Conservation (phyloP, 2,797 vertebrate species). For the Poecilia wingei region DNA sequence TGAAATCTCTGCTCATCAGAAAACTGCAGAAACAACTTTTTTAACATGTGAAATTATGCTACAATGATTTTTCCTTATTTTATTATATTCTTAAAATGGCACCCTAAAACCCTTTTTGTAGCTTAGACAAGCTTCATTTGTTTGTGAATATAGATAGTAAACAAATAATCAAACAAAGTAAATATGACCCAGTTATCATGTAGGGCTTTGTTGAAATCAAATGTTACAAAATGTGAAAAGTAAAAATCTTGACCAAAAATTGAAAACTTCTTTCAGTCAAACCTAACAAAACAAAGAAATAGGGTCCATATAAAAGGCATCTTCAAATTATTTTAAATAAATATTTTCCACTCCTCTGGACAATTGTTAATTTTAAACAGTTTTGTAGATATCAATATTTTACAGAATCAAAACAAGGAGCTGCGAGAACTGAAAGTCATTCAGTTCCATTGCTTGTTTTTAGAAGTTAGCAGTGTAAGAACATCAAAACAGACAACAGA, state of each 20-base stretch:
- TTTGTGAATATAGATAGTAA: not conserved
- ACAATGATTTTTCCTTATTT: not conserved
- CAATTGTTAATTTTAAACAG: not conserved
- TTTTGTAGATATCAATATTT: not conserved
- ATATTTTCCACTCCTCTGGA: not conserved
- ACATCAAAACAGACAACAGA: slow-evolving; percentile 1
- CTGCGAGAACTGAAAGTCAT: not conserved
- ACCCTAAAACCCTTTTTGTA: not conserved
- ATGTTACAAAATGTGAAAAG: not conserved
- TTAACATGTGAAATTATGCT: not conserved
- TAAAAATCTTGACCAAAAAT: not conserved
- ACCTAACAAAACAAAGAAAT: not conserved
- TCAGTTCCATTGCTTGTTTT: not conserved
- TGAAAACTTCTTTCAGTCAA: not conserved
- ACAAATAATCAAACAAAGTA: not conserved
- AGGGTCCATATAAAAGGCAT: not conserved
- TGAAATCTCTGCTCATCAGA: not conserved
- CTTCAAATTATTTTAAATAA: not conserved
- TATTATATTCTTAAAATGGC: not conserved
- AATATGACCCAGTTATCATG: not conserved
- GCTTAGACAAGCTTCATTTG: not conserved
- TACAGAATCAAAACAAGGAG: not conserved
- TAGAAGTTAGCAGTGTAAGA: not conserved
- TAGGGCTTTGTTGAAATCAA: not conserved
- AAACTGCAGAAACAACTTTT: not conserved